phyloP scores from a whole-genome alignment of 1,140 invertebrate species.

The Drosophila bocqueti region DNA sequence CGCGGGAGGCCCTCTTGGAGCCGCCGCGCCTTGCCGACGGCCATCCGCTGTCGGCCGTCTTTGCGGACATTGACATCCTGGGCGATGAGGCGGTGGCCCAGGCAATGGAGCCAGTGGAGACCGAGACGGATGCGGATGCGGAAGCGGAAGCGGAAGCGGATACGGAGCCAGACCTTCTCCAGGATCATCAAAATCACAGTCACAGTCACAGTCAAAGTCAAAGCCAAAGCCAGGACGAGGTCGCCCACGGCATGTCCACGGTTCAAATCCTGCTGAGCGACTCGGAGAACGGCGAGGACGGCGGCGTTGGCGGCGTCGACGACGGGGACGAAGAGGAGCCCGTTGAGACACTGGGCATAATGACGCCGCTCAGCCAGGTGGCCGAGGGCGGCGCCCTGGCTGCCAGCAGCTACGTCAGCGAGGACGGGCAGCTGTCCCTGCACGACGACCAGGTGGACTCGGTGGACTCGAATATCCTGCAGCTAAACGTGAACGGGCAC shows the following conservation, averaged over 20 bases:
- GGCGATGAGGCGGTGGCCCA: conserved; percentile 50
- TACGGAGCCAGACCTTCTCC: neutral
- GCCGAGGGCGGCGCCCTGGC: conserved; percentile 14
- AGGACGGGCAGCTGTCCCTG: conserved; percentile 32
- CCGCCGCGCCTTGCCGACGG: conserved; percentile 74
- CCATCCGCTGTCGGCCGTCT: conserved; percentile 60
- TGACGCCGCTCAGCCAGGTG: conserved; percentile 60
- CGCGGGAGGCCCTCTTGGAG: conserved; percentile 63
- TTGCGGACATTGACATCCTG: conserved; percentile 55
- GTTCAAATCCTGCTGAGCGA: conserved; percentile 17
- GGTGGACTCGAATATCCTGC: conserved; percentile 43
- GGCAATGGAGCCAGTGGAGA: conserved; percentile 35
- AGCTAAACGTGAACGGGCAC: conserved; percentile 59
- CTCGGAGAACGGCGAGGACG: neutral
- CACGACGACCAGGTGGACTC: conserved; percentile 32
- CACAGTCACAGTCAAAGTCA: neutral
- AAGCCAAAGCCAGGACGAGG: neutral
- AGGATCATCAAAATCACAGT: neutral
- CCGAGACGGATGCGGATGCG: neutral
- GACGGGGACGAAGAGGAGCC: conserved; percentile 12
- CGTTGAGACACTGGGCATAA: conserved; percentile 43
- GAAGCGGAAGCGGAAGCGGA: too few relatives aligned
- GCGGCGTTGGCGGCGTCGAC: neutral
- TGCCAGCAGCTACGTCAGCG: conserved; percentile 3
- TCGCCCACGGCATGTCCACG: neutral